Conservation (phyloP, 2,888 invertebrate species). For the Cancer borealis region DNA sequence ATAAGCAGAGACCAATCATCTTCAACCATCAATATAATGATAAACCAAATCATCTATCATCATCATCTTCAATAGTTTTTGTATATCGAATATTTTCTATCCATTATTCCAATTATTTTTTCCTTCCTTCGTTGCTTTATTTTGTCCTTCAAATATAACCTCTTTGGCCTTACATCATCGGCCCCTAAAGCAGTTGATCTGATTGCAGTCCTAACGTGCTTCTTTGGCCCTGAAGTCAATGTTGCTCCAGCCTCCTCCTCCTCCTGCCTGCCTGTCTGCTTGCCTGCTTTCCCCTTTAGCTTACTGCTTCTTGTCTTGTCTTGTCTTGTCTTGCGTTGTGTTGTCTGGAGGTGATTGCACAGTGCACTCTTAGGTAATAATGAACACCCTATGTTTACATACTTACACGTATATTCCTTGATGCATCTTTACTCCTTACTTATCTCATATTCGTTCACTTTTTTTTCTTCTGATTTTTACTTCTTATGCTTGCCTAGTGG, state of each 20-base stretch:
- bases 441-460: neutral
- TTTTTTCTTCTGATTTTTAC: neutral
- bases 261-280: no score
- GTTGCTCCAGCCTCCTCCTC: no score
- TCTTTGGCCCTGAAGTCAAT: no score
- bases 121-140: neutral
- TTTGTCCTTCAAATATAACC: no score
- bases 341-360: neutral
- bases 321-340: no score
- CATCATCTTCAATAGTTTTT: neutral
- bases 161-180: neutral
- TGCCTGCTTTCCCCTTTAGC: no score
- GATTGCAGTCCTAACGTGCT: neutral
- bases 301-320: neutral
- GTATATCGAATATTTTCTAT: neutral
- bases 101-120: neutral
- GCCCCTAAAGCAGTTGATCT: neutral
- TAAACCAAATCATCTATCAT: neutral
- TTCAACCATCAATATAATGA: no score
- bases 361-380: neutral
- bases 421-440: neutral
- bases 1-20: no score
- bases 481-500: neutral
- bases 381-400: neutral
- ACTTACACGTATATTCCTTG: neutral